Evolutionary conservation across 2,797 vertebrate genomes (phyloP), one percentile per base, ranked within the genome.

Genomic region (Hyperoplus lanceolatus): DNA sequence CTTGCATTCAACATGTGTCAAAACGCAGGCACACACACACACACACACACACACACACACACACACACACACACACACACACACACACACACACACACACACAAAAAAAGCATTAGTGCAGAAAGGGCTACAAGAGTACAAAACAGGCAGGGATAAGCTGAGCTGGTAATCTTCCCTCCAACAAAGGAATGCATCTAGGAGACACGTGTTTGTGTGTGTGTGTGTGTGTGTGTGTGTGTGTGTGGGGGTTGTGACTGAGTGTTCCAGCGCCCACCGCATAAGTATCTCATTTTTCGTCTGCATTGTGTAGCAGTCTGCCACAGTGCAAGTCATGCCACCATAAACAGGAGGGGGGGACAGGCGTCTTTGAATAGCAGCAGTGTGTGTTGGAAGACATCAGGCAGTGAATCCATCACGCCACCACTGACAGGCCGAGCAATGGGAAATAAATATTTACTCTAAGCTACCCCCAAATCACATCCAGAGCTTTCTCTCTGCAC

Each of bases 391-490:
- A 88, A 90, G 89, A 92, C 83, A 89, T 89, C 81, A 90, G 82
- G 84, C 89, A 79, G 88, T 89, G 90, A 92, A 91, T 93, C 92
- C 93, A 90, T 92, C 89, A 93, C 77, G 69, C 87, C 82, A 87
- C 90, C 81, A 83, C 93, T 94, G 94, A 94, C 93, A 94, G 92
- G 88, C 85, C 76, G 85, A 70, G 83, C 63, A 89, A 93, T 91
- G 91, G 83, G 93, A 93, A 93, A 91, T 94, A 95, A 95, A 95
- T 96, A 95, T 95, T 95, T 95, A 95, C 89, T 88, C 85, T 92
- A 70, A 77, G 81, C 86, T 89, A 88, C 85, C 29, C 86, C 78
- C 70, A 94, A 95, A 95, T 95, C 93, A 94, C 92, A 94, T 92
- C 91, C 92, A 92, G 93, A 92, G 87, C 78, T 88, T 89, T 75